Conservation (phyloP, 2,113 vertebrate genomes). For the Cranoglanis bouderius region DNA sequence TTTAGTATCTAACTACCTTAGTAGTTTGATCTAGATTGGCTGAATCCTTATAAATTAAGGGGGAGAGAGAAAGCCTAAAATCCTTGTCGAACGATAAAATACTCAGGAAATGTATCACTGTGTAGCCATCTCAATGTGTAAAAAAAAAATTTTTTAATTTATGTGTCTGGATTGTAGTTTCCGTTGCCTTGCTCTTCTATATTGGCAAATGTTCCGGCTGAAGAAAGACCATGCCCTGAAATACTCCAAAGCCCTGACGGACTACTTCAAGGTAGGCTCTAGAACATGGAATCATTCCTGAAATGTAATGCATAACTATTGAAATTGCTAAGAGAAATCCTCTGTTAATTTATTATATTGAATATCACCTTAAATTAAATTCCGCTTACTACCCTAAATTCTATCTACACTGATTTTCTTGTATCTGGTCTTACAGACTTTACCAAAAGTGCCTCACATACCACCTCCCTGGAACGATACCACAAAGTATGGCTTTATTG, state of each 20-base stretch:
- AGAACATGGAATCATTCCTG: not conserved
- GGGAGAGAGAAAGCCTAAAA: not conserved
- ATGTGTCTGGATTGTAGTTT: constrained; percentile 76
- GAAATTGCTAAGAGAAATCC: not conserved
- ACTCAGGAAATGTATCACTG: not conserved
- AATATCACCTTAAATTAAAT: not conserved
- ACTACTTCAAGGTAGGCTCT: constrained; percentile 91
- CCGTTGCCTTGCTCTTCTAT: constrained; percentile 93
- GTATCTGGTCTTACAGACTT: constrained; percentile 76
- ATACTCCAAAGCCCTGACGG: constrained; percentile 93
- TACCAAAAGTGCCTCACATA: constrained; percentile 84
- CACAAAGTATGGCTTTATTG: constrained; percentile 83
- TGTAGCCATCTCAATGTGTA: not conserved
- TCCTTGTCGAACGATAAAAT: too few relatives aligned
- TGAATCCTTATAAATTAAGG: not conserved
- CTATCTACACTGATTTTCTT: not conserved
- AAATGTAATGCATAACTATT: not conserved
- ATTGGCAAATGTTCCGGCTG: constrained; percentile 97
- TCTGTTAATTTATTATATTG: not conserved
- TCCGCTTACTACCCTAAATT: too few relatives aligned
- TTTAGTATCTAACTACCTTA: not conserved
- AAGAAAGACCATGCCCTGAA: constrained; percentile 96
- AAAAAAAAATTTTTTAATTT: not conserved
- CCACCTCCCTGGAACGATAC: constrained; percentile 80
- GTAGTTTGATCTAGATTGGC: not conserved